phyloP scores from a whole-genome alignment of 1,140 invertebrate species.

The Rhyacophila brunnea region DNA sequence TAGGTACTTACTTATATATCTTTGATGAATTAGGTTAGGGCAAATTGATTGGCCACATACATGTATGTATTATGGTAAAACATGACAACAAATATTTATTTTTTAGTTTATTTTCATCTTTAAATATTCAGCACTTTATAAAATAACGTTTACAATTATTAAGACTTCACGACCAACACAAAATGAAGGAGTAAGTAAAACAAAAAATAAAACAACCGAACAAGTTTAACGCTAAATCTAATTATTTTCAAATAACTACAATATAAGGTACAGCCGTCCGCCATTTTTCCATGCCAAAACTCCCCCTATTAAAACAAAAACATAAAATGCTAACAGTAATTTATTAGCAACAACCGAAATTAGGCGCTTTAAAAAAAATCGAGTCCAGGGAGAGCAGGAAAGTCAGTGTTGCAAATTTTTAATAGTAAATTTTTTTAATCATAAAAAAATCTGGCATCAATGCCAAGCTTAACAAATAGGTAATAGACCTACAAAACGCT shows the following conservation, averaged over 20 bases:
- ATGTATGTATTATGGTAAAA: too few species aligned
- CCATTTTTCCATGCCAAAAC: slow-evolving; percentile 5
- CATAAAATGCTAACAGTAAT: background rate
- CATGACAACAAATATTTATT: slow-evolving; percentile 7
- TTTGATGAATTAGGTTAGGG: too few species aligned
- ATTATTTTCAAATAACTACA: slow-evolving; percentile 13
- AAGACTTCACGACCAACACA: slow-evolving; percentile 30
- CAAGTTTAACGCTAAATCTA: slow-evolving; percentile 20
- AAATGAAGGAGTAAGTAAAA: slow-evolving; percentile 8
- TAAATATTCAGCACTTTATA: slow-evolving; percentile 28
- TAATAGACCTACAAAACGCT: slow-evolving; percentile 17
- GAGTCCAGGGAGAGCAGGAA: background rate
- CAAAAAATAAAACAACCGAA: slow-evolving; percentile 18
- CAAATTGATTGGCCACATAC: too few species aligned
- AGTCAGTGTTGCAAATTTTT: slow-evolving; percentile 9
- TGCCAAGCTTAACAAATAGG: slow-evolving; percentile 10
- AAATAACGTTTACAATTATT: slow-evolving; percentile 28
- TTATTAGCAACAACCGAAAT: slow-evolving; percentile 10
- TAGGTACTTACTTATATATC: too few species aligned
- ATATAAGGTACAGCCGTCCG: slow-evolving; percentile 21
- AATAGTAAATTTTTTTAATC: slow-evolving; percentile 15
- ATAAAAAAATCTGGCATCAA: slow-evolving; percentile 13
- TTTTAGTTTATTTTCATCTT: slow-evolving; percentile 22
- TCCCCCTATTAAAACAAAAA: background rate
- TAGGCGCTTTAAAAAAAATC: background rate